Evolutionary conservation across 1,140 invertebrate species (phyloP), one percentile per base, ranked within the genome.

Genomic region (Leucophenga varia): DNA sequence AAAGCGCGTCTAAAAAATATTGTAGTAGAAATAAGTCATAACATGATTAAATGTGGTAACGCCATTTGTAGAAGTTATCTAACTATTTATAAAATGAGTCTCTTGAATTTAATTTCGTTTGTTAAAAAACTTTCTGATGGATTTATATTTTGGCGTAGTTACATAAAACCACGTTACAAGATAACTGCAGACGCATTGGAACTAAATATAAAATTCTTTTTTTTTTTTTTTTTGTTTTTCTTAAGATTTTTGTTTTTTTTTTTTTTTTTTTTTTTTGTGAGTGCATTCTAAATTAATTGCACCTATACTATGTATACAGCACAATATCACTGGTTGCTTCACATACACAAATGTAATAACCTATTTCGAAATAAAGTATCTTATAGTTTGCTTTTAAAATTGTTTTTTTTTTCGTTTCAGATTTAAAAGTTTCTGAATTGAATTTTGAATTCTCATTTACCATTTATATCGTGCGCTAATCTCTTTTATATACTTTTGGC

Each of bases 271-370:
- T 53, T 52, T 69, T 68, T 64, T 67, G 64, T 72, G 61, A 69
- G 61, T 59, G 68, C 59, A 54, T 70, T 57, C 69, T 72, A 67
- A 72, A 69, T 68, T 72, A 74, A 74, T 74, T 74, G 71, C 68
- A 74, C 71, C 71, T 72, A 74, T 73, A 74, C 71, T 74, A 74
- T 59, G 71, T 74, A 74, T 74, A 74, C 57, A 74, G 71, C 65
- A 74, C 71, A 74, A 74, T 74, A 74, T 74, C 71, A 74, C 71
- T 74, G 71, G 67, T 74, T 74, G 71, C 68, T 74, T 73, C 68
- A 57, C 14, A 20, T 25, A 10, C 63, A 68, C 59, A 59, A n/a
- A n/a, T n/a, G n/a, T 30, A 30, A 30, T 67, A 67, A 67, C 64
- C 63, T 65, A 67, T 57, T 63, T 59, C 59, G 63, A 67, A 67